A percentile compares a stretch with the other conserved stretches of the same genome.
phyloP scores from a whole-genome alignment of 2,113 vertebrate species.

The Lophura nycthemera region DNA sequence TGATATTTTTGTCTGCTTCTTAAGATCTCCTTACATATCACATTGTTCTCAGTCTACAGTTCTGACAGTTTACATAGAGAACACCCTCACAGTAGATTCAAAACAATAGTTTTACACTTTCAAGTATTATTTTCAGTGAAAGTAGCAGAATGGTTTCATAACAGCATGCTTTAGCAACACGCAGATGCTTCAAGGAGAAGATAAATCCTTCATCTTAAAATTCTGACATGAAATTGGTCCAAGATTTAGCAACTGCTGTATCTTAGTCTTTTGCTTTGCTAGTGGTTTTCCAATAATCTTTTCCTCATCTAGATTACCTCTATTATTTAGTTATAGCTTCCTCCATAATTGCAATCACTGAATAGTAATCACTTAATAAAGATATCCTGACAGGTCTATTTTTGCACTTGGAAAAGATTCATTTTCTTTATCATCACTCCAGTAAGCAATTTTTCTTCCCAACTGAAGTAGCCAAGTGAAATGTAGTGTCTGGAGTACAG shows the following conservation, averaged over 20 bases:
- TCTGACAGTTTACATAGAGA: background rate
- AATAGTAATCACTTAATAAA: slow-evolving; percentile 80
- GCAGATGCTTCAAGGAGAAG: slow-evolving; percentile 1
- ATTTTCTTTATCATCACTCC: slow-evolving; percentile 78
- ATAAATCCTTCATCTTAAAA: background rate
- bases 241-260: slow-evolving; percentile 27
- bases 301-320: slow-evolving; percentile 56
- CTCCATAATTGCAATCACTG: slow-evolving; percentile 77
- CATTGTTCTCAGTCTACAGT: background rate
- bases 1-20: background rate
- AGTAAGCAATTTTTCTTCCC: slow-evolving; percentile 67
- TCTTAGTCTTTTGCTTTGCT: slow-evolving; percentile 44
- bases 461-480: slow-evolving; percentile 64
- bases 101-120: slow-evolving; percentile 4
- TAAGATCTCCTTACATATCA: background rate
- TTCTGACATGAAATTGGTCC: slow-evolving; percentile 5
- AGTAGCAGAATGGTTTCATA: background rate
- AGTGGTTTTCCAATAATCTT: slow-evolving; percentile 61
- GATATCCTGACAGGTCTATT: slow-evolving; percentile 73
- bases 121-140: background rate
- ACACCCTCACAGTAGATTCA: background rate
- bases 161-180: slow-evolving; percentile 2
- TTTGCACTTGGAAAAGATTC: slow-evolving; percentile 78
- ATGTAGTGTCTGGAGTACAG: background rate
- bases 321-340: slow-evolving; percentile 75